Evolutionary conservation across 2,797 vertebrate genomes (phyloP).

Genomic region (Anableps anableps): DNA sequence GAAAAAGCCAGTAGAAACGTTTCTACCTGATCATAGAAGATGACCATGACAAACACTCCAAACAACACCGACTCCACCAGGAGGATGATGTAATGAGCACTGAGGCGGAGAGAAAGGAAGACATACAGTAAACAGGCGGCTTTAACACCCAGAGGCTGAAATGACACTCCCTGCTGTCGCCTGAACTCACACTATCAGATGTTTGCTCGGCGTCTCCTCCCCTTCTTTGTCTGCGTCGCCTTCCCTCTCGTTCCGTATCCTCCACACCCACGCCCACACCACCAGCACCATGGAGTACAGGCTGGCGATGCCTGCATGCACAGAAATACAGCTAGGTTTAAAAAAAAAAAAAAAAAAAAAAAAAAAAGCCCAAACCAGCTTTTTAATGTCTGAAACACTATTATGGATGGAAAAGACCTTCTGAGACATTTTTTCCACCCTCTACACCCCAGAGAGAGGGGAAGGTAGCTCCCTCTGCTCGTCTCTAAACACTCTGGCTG

Average conservation of each 20-base stretch:
- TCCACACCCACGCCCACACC: constrained; percentile 83
- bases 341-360: too few species aligned
- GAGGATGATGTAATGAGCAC: constrained; percentile 87
- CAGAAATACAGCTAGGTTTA: background rate
- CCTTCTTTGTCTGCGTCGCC: constrained; percentile 66
- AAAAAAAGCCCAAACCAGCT: background rate
- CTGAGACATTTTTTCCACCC: too few species aligned
- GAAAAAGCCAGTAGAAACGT: background rate
- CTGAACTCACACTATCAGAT: constrained; percentile 80
- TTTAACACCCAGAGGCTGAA: background rate
- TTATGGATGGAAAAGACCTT: too few species aligned
- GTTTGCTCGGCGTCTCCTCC: constrained; percentile 72
- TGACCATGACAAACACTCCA: constrained; percentile 86
- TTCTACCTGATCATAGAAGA: constrained; percentile 88
- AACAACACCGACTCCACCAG: constrained; percentile 88
- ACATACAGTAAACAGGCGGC: background rate
- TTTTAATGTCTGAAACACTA: background rate
- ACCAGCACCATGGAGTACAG: constrained; percentile 84
- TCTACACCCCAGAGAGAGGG: too few species aligned
- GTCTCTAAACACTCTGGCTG: too few species aligned
- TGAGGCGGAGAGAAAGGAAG: constrained; percentile 38
- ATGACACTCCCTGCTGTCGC: background rate
- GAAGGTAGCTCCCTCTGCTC: too few species aligned
- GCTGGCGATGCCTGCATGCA: constrained; percentile 81
- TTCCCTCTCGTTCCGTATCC: constrained; percentile 75